A percentile compares a stretch with the other conserved stretches of the same genome.
Conservation (phyloP, 2,113 vertebrate species). For the Zapus hudsonius region DNA sequence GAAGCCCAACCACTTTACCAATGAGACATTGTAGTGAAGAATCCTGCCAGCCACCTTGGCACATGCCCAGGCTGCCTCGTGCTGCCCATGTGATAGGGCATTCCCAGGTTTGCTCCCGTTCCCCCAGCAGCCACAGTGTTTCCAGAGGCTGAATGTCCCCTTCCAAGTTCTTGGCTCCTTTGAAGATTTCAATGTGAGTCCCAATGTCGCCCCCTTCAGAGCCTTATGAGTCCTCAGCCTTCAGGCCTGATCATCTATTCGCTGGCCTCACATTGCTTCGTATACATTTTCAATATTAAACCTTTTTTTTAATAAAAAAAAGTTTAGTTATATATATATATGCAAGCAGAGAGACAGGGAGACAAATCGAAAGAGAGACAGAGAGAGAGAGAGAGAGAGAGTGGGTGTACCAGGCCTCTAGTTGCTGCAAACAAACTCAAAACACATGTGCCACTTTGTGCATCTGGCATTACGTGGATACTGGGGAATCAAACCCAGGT, state of each 20-base stretch:
- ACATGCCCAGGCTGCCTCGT: no score
- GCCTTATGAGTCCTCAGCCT: background rate
- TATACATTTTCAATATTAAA: background rate
- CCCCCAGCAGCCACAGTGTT: background rate
- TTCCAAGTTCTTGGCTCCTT: background rate
- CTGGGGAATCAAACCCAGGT: no score
- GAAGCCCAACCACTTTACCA: background rate
- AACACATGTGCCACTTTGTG: no score
- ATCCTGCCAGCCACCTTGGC: background rate
- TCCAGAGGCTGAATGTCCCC: background rate
- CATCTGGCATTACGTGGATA: no score
- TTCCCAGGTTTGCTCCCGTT: background rate
- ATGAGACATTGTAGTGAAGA: background rate
- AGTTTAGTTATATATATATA: no score
- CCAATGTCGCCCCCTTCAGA: fast-evolving
- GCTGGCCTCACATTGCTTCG: no score
- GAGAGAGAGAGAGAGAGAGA: no score
- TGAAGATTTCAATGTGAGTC: background rate
- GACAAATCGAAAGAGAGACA: no score
- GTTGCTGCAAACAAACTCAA: no score
- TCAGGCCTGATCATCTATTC: background rate
- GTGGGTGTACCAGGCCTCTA: no score
- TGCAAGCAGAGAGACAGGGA: no score
- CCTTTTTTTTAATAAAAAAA: no score
- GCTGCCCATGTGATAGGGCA: background rate